Base-by-base conservation (phyloP, 1,140 invertebrate genomes). In the Drosophila elegans region DNA sequence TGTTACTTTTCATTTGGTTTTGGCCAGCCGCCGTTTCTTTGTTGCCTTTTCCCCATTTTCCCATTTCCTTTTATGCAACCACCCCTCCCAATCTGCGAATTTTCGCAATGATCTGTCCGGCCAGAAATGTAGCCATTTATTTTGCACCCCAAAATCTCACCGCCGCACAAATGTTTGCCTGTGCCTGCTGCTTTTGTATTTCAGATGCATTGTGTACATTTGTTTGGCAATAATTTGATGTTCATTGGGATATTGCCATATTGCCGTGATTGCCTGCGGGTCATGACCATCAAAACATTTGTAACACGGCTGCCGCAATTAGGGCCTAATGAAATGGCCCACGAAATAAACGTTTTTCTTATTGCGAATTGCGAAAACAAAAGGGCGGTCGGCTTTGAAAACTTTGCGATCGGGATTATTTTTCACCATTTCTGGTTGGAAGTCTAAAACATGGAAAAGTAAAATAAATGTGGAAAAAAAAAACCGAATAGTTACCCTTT, bases 401-500 rank as follows among this genome's bases (percentile, higher is more conserved):
- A 63, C 11, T 46, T 83, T 89, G 12, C 81, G 80, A 29, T 85
- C 49, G 13, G 77, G 49, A 61, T 90, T 76, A 1, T 27, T 13
- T 3, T 32, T 46, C 7, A 62, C 5, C 4, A 11, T 42, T 9
- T 9, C 32, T 1, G 21, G 13, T 9, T 38, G 44, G 0, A 12
- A 10, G 6, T 38, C 64, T 68, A 13, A 29, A 5, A n/a, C 0
- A 5, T 13, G 4, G 6, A 1, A 0, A 42, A 10, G 5, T 4
- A 5, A 5, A 0, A 4, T 16, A 42, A 11, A 32, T 4, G 9
- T 27, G 10, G 6, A n/a, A n/a, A 9, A n/a, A 1, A 2, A 3
- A 48, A 4, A 6, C 0, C 2, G 7, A 44, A 34, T 5, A 10
- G 68, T 93, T 92, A 95, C 95, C 94, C 10, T 95, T 95, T 36